Evolutionary conservation across 2,888 invertebrate species (phyloP).

Genomic region (Sinotaia quadrata): DNA sequence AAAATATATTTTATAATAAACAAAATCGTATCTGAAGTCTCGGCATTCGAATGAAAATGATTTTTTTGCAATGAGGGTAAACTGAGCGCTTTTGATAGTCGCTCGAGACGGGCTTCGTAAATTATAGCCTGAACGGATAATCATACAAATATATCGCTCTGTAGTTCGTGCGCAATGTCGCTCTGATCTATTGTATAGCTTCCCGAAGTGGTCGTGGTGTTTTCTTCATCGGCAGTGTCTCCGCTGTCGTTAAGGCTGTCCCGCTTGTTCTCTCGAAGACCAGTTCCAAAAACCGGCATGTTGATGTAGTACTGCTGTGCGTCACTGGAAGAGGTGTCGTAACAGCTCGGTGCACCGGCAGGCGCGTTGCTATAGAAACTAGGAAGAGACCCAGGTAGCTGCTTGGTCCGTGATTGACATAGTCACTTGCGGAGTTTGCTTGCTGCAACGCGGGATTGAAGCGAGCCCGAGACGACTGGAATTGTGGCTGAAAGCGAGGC

Average conservation of each 20-base stretch:
- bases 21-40: too few species aligned
- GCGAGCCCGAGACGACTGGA: background rate
- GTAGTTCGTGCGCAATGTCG: conserved; percentile 24
- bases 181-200: conserved; percentile 36
- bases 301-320: background rate
- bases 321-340: background rate
- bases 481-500: conserved; percentile 20
- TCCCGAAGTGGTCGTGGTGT: conserved; percentile 33
- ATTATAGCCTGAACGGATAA: too few species aligned
- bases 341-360: background rate
- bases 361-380: background rate
- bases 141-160: conserved; percentile 34
- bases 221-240: conserved; percentile 30
- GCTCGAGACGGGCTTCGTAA: too few species aligned
- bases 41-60: too few species aligned
- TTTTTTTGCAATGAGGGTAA: too few species aligned
- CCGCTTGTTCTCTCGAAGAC: background rate
- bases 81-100: too few species aligned
- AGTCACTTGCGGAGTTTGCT: conserved; percentile 9
- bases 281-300: background rate
- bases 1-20: too few species aligned
- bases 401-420: conserved; percentile 5
- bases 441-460: conserved; percentile 1
- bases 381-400: background rate
- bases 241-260: conserved; percentile 37